These are phyloP conservation scores for Ptychoptera albimana DNA, from an alignment of 2,888 invertebrate species.

Conservation along the genomic window DNA sequence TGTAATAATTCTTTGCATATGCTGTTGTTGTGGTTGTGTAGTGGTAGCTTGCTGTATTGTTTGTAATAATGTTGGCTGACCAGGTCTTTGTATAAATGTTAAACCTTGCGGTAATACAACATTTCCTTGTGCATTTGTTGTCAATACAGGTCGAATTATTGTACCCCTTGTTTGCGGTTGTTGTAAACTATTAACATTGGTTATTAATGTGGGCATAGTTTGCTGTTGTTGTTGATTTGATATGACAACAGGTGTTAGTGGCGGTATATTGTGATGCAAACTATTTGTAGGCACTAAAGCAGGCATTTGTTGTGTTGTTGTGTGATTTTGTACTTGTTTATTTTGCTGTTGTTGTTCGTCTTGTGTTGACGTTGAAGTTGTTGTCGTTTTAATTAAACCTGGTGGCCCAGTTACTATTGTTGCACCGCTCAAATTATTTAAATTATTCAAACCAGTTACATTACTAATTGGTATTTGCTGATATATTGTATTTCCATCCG, in stretches of 20 bases:
- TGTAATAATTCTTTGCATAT: slow-evolving; percentile 25
- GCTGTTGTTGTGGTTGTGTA: slow-evolving; percentile 11
- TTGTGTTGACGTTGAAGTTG: slow-evolving; percentile 17
- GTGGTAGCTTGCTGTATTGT: slow-evolving; percentile 17
- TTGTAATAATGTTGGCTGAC: slow-evolving; percentile 30
- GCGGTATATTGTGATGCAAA: slow-evolving; percentile 13
- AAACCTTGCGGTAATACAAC: slow-evolving; percentile 27
- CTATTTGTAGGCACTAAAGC: slow-evolving; percentile 27
- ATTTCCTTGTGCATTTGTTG: slow-evolving; percentile 20
- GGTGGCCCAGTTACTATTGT: slow-evolving; percentile 22
- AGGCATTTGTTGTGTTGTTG: slow-evolving; percentile 23
- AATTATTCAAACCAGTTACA: slow-evolving; percentile 22
- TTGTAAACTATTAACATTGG: slow-evolving; percentile 20
- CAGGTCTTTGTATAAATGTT: slow-evolving; percentile 29
- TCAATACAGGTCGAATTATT: slow-evolving; percentile 27
- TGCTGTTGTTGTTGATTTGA: slow-evolving; percentile 21
- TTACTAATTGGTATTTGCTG: slow-evolving; percentile 31
- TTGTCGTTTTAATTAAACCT: slow-evolving; percentile 22
- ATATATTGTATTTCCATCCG: slow-evolving; percentile 22
- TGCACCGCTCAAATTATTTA: slow-evolving; percentile 17
- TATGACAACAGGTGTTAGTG: slow-evolving; percentile 13
- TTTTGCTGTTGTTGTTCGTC: slow-evolving; percentile 15
- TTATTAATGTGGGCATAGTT: slow-evolving; percentile 20
- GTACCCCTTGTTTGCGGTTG: slow-evolving; percentile 23
- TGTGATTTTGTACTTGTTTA: slow-evolving; percentile 11